Conservation (phyloP, 1,140 invertebrate species). For the Zaprionus ghesquierei region DNA sequence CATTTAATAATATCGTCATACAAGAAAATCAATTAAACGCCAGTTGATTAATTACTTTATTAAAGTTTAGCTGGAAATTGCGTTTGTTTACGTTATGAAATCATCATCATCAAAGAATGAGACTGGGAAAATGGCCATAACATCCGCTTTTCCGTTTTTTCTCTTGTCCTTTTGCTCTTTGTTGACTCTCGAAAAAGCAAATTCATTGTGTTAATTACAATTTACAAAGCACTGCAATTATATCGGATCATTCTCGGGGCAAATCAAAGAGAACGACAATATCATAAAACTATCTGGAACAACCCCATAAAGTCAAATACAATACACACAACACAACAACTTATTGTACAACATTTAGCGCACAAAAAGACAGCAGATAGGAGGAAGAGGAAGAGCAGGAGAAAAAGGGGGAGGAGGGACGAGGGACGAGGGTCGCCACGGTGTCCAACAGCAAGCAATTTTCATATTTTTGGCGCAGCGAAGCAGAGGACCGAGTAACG, state of each 20-base stretch:
- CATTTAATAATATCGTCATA: background rate
- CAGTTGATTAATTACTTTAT: background rate
- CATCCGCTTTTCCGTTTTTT: background rate
- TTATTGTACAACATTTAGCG: slow-evolving; percentile 48
- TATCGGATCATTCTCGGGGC: slow-evolving; percentile 21
- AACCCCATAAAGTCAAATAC: slow-evolving; percentile 32
- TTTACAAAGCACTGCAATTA: slow-evolving; percentile 4
- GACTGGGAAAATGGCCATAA: background rate
- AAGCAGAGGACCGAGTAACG: slow-evolving; percentile 23
- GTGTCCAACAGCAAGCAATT: slow-evolving; percentile 50
- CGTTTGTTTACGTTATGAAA: background rate
- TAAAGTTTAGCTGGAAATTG: background rate
- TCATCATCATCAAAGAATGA: background rate
- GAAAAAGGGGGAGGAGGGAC: background rate
- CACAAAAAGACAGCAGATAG: slow-evolving; percentile 31
- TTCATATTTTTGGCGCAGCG: slow-evolving; percentile 63
- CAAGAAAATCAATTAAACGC: background rate
- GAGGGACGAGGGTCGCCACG: background rate
- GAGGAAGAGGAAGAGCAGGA: background rate
- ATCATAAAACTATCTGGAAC: slow-evolving; percentile 50
- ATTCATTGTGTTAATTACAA: slow-evolving; percentile 62
- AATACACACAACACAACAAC: slow-evolving; percentile 24
- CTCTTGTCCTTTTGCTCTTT: background rate
- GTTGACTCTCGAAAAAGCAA: slow-evolving; percentile 2
- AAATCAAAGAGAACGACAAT: slow-evolving; percentile 52